These are phyloP conservation scores for Pitangus sulphuratus DNA, from an alignment of 2,797 vertebrate genomes.

Conservation along the genomic window DNA sequence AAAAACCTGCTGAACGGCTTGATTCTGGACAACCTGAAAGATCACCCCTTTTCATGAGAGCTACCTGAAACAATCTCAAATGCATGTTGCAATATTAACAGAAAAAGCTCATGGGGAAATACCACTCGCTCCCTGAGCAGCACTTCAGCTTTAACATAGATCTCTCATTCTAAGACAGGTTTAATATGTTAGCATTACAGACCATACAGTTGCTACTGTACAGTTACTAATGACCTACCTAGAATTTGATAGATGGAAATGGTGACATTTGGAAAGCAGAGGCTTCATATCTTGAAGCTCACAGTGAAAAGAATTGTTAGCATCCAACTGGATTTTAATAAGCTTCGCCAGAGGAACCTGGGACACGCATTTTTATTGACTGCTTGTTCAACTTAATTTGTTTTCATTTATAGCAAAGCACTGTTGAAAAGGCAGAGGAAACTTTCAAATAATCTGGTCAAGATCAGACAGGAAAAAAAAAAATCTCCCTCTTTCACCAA, in stretches of 20 bases:
- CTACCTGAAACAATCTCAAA: neutral
- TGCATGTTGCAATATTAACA: neutral
- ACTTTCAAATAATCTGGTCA: neutral
- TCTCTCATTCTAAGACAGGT: neutral
- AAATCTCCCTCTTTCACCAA: neutral
- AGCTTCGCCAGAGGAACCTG: neutral
- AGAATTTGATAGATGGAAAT: neutral
- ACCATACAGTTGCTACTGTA: neutral
- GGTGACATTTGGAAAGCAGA: neutral
- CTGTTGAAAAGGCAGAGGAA: neutral
- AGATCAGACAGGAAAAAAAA: neutral
- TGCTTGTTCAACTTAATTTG: neutral
- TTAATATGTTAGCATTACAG: neutral
- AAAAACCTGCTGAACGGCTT: neutral
- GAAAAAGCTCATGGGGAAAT: neutral
- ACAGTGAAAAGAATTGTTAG: neutral
- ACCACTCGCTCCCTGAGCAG: neutral
- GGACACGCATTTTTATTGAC: neutral
- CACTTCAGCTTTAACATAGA: neutral
- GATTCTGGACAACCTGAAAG: neutral
- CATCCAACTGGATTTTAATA: neutral
- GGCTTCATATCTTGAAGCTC: neutral
- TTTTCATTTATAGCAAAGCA: neutral
- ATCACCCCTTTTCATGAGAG: neutral
- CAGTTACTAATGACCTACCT: neutral